These are phyloP conservation scores for Apis dorsata DNA, from an alignment of 1,140 invertebrate genomes.

Conservation along the genomic window DNA sequence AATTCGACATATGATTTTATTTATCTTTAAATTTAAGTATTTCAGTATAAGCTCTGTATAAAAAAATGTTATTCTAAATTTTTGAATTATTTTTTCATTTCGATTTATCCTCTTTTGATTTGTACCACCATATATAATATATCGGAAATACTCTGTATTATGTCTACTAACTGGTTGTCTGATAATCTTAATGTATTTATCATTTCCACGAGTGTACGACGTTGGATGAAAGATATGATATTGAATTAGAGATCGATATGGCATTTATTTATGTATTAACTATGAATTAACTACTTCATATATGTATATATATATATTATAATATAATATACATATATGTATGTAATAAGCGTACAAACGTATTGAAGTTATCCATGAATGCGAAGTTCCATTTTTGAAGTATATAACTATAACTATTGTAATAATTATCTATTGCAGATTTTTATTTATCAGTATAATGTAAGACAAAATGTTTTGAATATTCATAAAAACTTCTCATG, in stretches of 20 bases:
- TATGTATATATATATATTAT: too few relatives aligned
- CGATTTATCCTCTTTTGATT: too few relatives aligned
- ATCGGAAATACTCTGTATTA: not conserved
- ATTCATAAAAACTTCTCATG: not conserved
- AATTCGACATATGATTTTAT: too few relatives aligned
- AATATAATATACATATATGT: not conserved
- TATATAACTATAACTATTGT: constrained; percentile 16
- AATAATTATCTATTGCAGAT: constrained; percentile 23
- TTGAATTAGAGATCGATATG: constrained; percentile 2
- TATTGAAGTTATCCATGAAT: constrained; percentile 7
- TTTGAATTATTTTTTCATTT: too few relatives aligned
- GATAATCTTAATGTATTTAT: constrained; percentile 52
- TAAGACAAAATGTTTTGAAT: not conserved
- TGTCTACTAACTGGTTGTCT: constrained; percentile 60
- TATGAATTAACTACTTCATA: not conserved
- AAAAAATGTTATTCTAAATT: too few relatives aligned
- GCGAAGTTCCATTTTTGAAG: constrained; percentile 40
- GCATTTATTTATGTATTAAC: constrained; percentile 34
- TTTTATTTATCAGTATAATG: constrained; percentile 43
- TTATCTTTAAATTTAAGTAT: too few relatives aligned
- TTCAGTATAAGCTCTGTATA: too few relatives aligned
- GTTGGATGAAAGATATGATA: constrained; percentile 10
- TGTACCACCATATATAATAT: too few relatives aligned
- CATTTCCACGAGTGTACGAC: constrained; percentile 17
- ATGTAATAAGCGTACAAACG: constrained; percentile 20